Conservation (phyloP, 2,888 invertebrate genomes). For the Drosophila flavopinicola region DNA sequence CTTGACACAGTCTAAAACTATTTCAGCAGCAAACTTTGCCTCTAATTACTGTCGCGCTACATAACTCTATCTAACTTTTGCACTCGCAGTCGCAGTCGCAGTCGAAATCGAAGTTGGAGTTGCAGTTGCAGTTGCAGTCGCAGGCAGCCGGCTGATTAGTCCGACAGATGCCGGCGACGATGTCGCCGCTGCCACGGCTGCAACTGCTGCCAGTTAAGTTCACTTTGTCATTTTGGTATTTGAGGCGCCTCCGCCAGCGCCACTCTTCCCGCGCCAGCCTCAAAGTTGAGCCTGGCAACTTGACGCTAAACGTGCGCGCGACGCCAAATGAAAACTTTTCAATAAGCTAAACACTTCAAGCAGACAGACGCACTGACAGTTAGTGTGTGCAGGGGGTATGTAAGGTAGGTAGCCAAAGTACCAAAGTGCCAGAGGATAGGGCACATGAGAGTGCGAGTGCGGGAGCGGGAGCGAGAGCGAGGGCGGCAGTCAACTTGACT, state of each 20-base stretch:
- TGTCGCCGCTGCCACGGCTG: not conserved
- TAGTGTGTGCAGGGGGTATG: conserved; percentile 9
- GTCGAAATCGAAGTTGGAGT: not conserved
- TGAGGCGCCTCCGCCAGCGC: conserved; percentile 6
- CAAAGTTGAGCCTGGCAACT: conserved; percentile 49
- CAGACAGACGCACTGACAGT: conserved; percentile 53
- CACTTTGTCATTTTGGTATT: conserved; percentile 61
- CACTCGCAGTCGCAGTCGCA: conserved; percentile 18
- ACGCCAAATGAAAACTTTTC: conserved; percentile 73
- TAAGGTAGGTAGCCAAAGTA: conserved; percentile 13
- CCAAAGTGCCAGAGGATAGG: conserved; percentile 3
- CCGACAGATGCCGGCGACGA: conserved; percentile 43
- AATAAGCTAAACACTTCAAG: conserved; percentile 77
- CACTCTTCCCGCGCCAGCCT: not conserved
- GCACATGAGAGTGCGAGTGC: not conserved
- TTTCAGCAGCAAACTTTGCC: conserved; percentile 69
- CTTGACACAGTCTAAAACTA: conserved; percentile 63
- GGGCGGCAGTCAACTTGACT: conserved; percentile 36
- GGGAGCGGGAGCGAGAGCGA: not conserved
- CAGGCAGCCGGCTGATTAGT: conserved; percentile 63
- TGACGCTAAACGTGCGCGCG: conserved; percentile 62
- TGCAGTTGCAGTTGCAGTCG: conserved; percentile 33
- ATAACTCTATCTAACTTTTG: conserved; percentile 71
- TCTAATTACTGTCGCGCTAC: conserved; percentile 77
- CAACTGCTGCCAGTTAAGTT: conserved; percentile 55